Conservation (phyloP, 92 coral and sea anemone species). For the Muricea muricata region DNA sequence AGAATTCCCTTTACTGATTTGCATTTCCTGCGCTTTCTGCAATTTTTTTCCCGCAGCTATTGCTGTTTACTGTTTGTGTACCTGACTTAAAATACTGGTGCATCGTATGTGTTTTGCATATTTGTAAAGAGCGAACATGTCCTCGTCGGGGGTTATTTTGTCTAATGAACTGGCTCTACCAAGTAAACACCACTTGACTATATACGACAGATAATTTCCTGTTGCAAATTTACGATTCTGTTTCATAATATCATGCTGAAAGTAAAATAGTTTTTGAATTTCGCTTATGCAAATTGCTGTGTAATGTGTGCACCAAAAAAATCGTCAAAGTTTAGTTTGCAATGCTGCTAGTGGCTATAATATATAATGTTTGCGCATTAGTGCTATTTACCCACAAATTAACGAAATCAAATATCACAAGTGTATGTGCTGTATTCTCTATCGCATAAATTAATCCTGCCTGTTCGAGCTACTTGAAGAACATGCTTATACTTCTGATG, state of each 20-base stretch:
- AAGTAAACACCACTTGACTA: not conserved
- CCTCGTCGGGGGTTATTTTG: conserved; percentile 8
- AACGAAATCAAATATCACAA: too few relatives aligned
- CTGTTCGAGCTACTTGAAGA: too few relatives aligned
- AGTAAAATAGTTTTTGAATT: too few relatives aligned
- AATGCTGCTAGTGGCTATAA: too few relatives aligned
- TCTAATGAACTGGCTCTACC: not conserved
- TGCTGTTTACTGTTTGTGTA: not conserved
- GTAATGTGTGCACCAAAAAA: too few relatives aligned
- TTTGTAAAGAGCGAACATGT: not conserved
- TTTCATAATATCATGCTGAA: not conserved
- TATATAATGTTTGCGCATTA: too few relatives aligned
- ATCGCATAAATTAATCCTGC: too few relatives aligned
- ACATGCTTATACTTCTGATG: too few relatives aligned
- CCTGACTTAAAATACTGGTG: not conserved
- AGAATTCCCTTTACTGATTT: not conserved
- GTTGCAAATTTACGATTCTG: not conserved
- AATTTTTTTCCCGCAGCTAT: not conserved
- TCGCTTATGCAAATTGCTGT: too few relatives aligned
- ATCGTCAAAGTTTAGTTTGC: too few relatives aligned
- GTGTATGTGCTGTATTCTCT: too few relatives aligned
- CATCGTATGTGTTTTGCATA: not conserved
- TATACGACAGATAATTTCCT: not conserved
- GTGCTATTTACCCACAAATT: too few relatives aligned
- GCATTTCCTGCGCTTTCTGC: not conserved